phyloP scores from a whole-genome alignment of 2,888 invertebrate genomes.

The Odontomyia ornata region DNA sequence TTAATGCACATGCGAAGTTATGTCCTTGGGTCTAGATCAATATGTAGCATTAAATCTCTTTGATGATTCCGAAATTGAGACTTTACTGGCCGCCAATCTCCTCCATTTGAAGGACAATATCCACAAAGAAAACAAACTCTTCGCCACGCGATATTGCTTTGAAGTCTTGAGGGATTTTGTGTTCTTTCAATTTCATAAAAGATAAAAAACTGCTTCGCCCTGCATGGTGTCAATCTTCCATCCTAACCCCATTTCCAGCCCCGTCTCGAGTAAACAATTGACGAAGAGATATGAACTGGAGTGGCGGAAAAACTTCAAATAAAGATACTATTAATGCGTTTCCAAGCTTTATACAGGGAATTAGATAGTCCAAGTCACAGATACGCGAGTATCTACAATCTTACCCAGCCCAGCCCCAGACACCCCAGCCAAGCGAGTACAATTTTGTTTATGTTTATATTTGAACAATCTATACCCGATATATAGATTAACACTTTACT shows the following conservation, averaged over 20 bases:
- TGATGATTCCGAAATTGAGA: too few species aligned
- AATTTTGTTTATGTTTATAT: conserved; percentile 37
- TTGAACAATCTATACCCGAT: conserved; percentile 10
- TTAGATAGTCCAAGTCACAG: not conserved
- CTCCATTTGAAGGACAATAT: too few species aligned
- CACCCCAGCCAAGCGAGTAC: not conserved
- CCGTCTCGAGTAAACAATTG: conserved; percentile 34
- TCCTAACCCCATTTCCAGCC: not conserved
- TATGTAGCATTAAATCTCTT: too few species aligned
- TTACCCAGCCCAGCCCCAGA: not conserved
- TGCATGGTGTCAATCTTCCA: conserved; percentile 7
- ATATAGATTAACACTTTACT: not conserved
- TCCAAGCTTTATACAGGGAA: conserved; percentile 26
- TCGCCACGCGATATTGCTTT: not conserved
- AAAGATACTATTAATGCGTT: conserved; percentile 27
- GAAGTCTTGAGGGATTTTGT: not conserved
- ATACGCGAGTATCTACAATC: too few species aligned
- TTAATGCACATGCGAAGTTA: too few species aligned
- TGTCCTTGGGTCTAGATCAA: too few species aligned
- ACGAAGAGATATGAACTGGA: conserved; percentile 24
- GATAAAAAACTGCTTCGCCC: not conserved
- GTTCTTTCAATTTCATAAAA: not conserved
- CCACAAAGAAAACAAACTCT: not conserved
- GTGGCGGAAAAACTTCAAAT: conserved; percentile 40
- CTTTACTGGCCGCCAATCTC: too few species aligned